phyloP scores from a whole-genome alignment of 2,797 vertebrate species.

The Gymnothorax javanicus region DNA sequence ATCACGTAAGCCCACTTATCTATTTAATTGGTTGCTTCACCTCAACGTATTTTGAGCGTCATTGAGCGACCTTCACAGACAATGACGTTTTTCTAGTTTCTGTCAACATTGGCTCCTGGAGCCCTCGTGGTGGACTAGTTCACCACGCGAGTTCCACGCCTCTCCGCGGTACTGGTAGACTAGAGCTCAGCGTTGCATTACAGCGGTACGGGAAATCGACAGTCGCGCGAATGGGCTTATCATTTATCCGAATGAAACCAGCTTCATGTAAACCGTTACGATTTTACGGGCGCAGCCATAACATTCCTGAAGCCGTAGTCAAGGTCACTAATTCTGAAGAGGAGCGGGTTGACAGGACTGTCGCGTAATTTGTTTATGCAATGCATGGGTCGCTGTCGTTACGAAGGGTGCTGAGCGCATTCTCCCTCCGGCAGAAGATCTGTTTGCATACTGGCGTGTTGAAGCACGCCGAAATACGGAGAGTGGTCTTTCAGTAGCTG shows the following conservation, averaged over 20 bases:
- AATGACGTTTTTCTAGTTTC: constrained; percentile 15
- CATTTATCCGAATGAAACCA: constrained; percentile 53
- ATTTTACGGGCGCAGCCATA: not conserved
- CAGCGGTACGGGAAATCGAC: constrained; percentile 28
- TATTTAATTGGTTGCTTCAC: not conserved
- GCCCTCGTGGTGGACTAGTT: constrained; percentile 18
- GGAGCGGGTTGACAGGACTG: not conserved
- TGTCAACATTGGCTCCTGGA: not conserved
- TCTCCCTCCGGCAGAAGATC: constrained; percentile 39
- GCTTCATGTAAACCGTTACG: not conserved
- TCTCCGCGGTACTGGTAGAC: not conserved
- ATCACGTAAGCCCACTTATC: not conserved
- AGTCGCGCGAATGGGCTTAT: constrained; percentile 34
- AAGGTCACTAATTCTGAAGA: not conserved
- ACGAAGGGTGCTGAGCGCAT: not conserved
- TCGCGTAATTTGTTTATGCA: constrained; percentile 34
- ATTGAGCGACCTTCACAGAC: constrained; percentile 44
- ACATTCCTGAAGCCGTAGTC: not conserved
- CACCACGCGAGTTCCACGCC: constrained; percentile 31
- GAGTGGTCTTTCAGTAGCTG: constrained; percentile 46
- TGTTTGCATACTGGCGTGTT: constrained; percentile 36
- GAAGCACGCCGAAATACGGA: constrained; percentile 55
- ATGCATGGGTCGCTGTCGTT: constrained; percentile 43
- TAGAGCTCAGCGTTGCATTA: constrained; percentile 12
- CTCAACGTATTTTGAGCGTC: constrained; percentile 1